Conservation (phyloP, 2,888 invertebrate species). For the Drosophila borealis region DNA sequence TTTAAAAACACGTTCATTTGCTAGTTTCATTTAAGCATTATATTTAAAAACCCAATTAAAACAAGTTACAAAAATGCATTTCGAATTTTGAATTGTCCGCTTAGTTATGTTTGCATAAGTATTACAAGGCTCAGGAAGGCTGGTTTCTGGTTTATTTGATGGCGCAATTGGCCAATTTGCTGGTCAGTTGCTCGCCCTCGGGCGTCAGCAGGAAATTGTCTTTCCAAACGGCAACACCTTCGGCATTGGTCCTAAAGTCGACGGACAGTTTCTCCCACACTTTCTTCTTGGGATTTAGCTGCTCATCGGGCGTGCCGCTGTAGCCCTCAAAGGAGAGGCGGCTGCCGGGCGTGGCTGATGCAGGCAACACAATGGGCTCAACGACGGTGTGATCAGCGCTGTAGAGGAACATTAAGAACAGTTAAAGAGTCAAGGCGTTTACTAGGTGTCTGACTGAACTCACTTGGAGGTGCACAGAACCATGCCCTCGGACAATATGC, state of each 20-base stretch:
- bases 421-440: not conserved
- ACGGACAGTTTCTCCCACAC: slow-evolving; percentile 95
- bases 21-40: slow-evolving; percentile 7
- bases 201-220: slow-evolving; percentile 90
- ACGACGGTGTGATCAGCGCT: slow-evolving; percentile 92
- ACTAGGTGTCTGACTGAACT: slow-evolving; percentile 66
- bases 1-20: not conserved
- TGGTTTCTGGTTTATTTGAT: slow-evolving; percentile 88
- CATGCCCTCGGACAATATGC: slow-evolving; percentile 96
- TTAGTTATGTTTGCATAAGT: slow-evolving; percentile 52
- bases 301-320: slow-evolving; percentile 92
- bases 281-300: slow-evolving; percentile 97
- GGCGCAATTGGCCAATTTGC: slow-evolving; percentile 92
- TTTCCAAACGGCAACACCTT: slow-evolving; percentile 93
- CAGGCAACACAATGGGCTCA: slow-evolving; percentile 93
- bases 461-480: slow-evolving; percentile 94
- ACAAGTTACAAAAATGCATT: slow-evolving; percentile 48
- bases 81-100: slow-evolving; percentile 38
- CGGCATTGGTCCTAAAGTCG: slow-evolving; percentile 90
- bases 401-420: not conserved
- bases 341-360: slow-evolving; percentile 92
- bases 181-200: slow-evolving; percentile 90
- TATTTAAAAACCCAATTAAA: slow-evolving; percentile 17
- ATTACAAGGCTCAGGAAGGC: slow-evolving; percentile 73
- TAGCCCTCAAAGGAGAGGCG: slow-evolving; percentile 93